Conservation (phyloP, 53 echinoderm and acorn worm genomes). For the Apostichopus leukothele region DNA sequence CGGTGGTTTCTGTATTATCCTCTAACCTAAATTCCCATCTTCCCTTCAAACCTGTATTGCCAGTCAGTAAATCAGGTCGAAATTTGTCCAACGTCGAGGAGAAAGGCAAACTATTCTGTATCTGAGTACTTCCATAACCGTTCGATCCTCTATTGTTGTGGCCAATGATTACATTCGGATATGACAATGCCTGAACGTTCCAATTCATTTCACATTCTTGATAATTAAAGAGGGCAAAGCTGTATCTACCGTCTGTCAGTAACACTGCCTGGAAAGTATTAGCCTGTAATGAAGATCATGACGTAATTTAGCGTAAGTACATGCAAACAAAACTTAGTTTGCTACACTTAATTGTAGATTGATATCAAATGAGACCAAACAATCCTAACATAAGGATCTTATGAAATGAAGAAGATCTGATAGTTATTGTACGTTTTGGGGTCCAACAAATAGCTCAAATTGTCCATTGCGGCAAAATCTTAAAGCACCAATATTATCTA, state of each 20-base stretch:
- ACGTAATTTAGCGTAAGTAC: too few relatives aligned
- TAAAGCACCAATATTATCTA: too few relatives aligned
- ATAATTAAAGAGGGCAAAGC: conserved; percentile 78
- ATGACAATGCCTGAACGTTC: conserved; percentile 61
- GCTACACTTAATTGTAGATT: too few relatives aligned
- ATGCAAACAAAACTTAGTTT: too few relatives aligned
- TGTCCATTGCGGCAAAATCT: too few relatives aligned
- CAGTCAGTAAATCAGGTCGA: conserved; percentile 24
- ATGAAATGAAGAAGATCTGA: too few relatives aligned
- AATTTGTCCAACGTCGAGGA: background rate
- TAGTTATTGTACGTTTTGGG: too few relatives aligned
- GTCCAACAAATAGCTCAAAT: too few relatives aligned
- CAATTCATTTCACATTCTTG: conserved; percentile 76
- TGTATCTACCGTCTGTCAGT: conserved; percentile 77
- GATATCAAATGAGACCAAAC: too few relatives aligned
- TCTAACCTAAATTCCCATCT: conserved; percentile 82
- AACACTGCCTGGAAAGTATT: conserved; percentile 89
- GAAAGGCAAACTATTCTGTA: conserved; percentile 19
- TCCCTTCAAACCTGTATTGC: conserved; percentile 65
- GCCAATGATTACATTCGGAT: conserved; percentile 75
- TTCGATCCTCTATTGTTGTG: conserved; percentile 53
- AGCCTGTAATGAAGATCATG: conserved; percentile 38
- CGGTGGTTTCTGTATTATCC: conserved; percentile 66
- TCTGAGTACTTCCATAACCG: conserved; percentile 21
- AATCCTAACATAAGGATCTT: too few relatives aligned